A percentile compares a stretch with the other conserved stretches of the same genome.
These are phyloP conservation scores for Tamandua tetradactyla DNA, from an alignment of 2,797 vertebrate genomes.

Conservation along the genomic window DNA sequence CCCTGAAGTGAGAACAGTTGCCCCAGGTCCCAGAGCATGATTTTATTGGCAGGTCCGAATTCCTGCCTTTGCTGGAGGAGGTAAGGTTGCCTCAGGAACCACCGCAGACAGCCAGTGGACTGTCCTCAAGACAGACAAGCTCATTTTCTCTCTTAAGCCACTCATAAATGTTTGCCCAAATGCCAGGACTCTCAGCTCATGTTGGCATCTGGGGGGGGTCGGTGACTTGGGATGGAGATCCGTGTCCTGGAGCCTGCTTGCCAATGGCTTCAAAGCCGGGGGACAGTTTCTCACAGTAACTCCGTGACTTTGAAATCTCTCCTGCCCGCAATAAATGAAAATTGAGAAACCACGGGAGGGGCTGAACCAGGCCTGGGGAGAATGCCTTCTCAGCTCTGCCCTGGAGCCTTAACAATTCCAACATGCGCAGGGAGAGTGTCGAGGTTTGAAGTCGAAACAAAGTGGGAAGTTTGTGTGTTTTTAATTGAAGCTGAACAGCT, in stretches of 20 bases:
- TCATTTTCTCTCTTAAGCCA: neutral
- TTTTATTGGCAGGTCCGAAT: neutral
- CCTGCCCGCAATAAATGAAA: neutral
- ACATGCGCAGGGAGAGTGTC: neutral
- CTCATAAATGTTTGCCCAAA: neutral
- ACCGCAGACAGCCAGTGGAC: neutral
- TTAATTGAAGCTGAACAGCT: constrained; percentile 53
- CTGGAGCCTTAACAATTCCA: neutral
- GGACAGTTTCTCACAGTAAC: neutral
- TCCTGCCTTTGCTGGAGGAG: neutral
- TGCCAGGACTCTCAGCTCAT: neutral
- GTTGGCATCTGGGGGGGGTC: neutral
- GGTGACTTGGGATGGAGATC: neutral
- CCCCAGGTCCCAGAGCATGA: neutral
- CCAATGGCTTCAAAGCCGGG: neutral
- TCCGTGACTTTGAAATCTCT: neutral
- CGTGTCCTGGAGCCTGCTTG: neutral
- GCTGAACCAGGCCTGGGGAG: neutral
- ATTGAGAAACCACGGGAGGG: neutral
- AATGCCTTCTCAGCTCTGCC: neutral
- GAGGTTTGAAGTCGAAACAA: constrained; percentile 34
- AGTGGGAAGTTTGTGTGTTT: constrained; percentile 33
- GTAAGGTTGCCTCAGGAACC: neutral
- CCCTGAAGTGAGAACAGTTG: neutral
- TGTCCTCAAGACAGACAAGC: neutral